These are phyloP conservation scores for Alcedo quadribrachys DNA, from an alignment of 2,797 vertebrate species.

Conservation along the genomic window DNA sequence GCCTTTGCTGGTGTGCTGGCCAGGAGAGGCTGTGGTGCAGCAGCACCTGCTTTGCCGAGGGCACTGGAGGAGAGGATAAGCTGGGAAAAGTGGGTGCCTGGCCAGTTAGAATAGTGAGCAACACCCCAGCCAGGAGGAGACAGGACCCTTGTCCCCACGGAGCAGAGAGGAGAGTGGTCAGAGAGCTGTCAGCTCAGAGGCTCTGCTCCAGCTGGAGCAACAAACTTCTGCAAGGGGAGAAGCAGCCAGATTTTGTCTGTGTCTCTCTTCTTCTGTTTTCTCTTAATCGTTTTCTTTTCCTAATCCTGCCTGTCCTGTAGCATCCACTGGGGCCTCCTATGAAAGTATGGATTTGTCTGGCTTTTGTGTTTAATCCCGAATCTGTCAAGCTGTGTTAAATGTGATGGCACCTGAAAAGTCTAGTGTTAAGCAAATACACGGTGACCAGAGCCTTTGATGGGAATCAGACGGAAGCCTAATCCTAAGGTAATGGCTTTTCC, in stretches of 20 bases:
- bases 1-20: not conserved
- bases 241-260: not conserved
- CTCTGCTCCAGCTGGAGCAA: not conserved
- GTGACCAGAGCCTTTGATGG: constrained; percentile 73
- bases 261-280: not conserved
- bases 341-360: constrained; percentile 72
- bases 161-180: not conserved
- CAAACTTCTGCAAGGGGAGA: fast-evolving
- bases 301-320: constrained; percentile 4
- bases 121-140: not conserved
- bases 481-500: constrained; percentile 60
- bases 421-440: constrained; percentile 69
- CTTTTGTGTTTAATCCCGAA: constrained; percentile 73
- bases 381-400: constrained; percentile 73
- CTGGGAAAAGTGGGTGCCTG: not conserved
- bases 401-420: constrained; percentile 74
- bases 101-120: too few relatives aligned
- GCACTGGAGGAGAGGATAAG: not conserved
- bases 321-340: constrained; percentile 18
- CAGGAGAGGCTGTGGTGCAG: not conserved
- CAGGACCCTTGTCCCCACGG: fast-evolving
- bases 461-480: constrained; percentile 68
- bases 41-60: fast-evolving
- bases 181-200: not conserved
- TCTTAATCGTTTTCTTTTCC: not conserved